These are phyloP conservation scores for Drosophila obscura DNA, from an alignment of 1,140 invertebrate genomes.

Conservation along the genomic window DNA sequence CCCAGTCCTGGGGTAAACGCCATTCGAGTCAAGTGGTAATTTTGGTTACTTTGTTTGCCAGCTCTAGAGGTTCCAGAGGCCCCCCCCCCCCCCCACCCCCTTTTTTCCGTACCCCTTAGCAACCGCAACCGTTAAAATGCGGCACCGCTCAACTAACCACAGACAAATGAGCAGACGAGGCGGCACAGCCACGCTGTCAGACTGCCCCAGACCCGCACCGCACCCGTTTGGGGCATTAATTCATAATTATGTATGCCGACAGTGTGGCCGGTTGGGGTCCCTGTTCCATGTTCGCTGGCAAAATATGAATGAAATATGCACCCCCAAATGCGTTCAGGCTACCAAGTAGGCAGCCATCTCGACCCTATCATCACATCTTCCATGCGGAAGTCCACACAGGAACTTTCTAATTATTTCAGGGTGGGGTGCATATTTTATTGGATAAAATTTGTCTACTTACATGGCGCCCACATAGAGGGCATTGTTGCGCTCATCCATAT, in stretches of 20 bases:
- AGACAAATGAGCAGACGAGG: constrained; percentile 76
- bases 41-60: constrained; percentile 77
- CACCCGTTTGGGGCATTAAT: constrained; percentile 69
- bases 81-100: background rate
- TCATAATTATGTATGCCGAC: constrained; percentile 83
- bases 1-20: constrained; percentile 45
- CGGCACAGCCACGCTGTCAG: constrained; percentile 53
- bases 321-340: constrained; percentile 56
- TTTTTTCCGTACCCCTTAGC: background rate
- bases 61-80: constrained; percentile 28
- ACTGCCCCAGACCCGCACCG: constrained; percentile 32
- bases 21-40: constrained; percentile 78
- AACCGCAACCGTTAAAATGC: constrained; percentile 73
- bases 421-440: constrained; percentile 19
- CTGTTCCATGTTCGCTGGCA: constrained; percentile 8
- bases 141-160: constrained; percentile 71
- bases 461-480: constrained; percentile 93
- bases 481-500: constrained; percentile 90
- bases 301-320: constrained; percentile 72
- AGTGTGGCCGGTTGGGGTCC: constrained; percentile 56
- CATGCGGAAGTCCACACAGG: constrained; percentile 21
- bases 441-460: constrained; percentile 87
- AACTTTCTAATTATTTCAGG: constrained; percentile 70
- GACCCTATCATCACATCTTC: background rate
- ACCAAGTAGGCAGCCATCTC: constrained; percentile 33